phyloP scores from a whole-genome alignment of 2,113 vertebrate genomes.

The Prionailurus bengalensis region DNA sequence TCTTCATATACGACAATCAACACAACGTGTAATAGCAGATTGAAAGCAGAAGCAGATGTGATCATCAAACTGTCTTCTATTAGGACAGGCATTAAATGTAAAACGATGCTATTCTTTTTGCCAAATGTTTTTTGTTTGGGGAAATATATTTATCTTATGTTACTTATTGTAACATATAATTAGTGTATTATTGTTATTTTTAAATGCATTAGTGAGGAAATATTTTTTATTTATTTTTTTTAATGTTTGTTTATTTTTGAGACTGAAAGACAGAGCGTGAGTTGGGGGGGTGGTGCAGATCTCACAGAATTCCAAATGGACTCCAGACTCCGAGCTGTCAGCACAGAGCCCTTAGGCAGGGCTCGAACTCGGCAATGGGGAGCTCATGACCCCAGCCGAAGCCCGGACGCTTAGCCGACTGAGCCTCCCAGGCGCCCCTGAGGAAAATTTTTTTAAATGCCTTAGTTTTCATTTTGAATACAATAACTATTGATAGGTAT shows the following conservation, averaged over 20 bases:
- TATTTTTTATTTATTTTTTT: neutral
- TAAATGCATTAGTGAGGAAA: conserved; percentile 6
- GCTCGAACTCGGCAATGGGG: no score
- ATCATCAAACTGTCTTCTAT: neutral
- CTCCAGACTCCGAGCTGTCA: no score
- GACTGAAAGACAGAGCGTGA: no score
- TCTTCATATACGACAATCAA: neutral
- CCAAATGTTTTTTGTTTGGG: neutral
- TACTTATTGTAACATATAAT: neutral
- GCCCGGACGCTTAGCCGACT: no score
- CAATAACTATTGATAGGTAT: neutral
- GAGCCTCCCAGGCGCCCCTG: neutral
- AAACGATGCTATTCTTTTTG: neutral
- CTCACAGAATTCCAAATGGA: no score
- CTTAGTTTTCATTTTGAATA: conserved; percentile 36
- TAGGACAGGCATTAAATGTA: neutral
- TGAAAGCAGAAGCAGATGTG: neutral
- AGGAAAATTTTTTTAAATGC: neutral
- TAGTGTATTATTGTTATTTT: conserved; percentile 29
- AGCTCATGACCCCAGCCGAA: no score
- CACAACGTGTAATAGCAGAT: neutral
- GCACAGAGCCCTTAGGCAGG: no score
- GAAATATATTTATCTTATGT: conserved; percentile 33
- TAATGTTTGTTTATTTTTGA: no score
- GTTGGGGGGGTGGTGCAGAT: no score